phyloP scores from a whole-genome alignment of 2,888 invertebrate species.

The Cordilura impudica region DNA sequence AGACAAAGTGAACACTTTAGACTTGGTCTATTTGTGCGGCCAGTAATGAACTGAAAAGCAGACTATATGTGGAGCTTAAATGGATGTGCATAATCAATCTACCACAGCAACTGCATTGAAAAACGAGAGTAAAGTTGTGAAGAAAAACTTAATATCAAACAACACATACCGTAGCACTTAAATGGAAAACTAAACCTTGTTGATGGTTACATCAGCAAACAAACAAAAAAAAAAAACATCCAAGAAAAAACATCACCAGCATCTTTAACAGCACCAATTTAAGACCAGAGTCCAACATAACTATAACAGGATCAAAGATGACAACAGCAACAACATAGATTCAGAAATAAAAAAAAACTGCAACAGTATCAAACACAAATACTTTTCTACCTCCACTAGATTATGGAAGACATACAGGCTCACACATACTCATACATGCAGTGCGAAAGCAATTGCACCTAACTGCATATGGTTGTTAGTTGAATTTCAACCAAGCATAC shows the following conservation, averaged over 20 bases:
- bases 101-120: conserved; percentile 69
- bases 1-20: conserved; percentile 1
- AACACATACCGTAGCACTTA: conserved; percentile 68
- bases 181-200: conserved; percentile 76
- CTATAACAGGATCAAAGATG: conserved; percentile 61
- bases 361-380: conserved; percentile 15
- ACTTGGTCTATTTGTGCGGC: conserved; percentile 36
- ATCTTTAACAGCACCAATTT: conserved; percentile 46
- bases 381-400: conserved; percentile 45
- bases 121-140: conserved; percentile 54
- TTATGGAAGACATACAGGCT: conserved; percentile 44
- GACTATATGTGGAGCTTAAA: neutral
- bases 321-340: conserved; percentile 7
- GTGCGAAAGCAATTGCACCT: conserved; percentile 61
- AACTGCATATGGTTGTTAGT: conserved; percentile 36
- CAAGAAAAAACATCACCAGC: conserved; percentile 27
- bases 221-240: conserved; percentile 7
- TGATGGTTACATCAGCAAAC: conserved; percentile 72
- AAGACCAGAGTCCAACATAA: conserved; percentile 56
- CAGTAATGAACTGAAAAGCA: conserved; percentile 29
- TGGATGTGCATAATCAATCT: conserved; percentile 69
- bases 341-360: neutral
- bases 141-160: neutral
- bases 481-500: conserved; percentile 43
- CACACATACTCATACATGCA: too few species aligned